Evolutionary conservation across 2,888 invertebrate species (phyloP).

Genomic region (Xestia ashworthii): DNA sequence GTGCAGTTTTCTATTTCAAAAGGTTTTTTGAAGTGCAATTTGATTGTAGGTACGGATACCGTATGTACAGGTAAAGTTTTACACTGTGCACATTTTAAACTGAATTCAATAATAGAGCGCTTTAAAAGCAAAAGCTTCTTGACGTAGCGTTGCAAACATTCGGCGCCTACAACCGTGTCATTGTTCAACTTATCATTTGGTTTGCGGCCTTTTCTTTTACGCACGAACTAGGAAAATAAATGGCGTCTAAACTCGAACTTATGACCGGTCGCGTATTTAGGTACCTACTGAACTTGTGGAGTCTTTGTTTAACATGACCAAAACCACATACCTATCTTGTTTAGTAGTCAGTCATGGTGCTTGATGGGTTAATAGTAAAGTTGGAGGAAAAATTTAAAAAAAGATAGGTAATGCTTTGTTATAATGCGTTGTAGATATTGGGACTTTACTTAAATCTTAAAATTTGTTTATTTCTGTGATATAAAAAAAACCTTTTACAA

Average conservation of each 20-base stretch:
- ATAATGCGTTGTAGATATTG: background rate
- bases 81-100: background rate
- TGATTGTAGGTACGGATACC: too few species aligned
- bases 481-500: too few species aligned
- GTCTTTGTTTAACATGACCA: background rate
- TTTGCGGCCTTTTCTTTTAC: slow-evolving; percentile 26
- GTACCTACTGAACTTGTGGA: background rate
- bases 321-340: background rate
- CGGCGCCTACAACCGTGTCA: background rate
- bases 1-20: background rate
- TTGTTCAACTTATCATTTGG: slow-evolving; percentile 15
- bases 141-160: background rate
- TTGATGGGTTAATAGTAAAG: background rate
- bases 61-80: background rate
- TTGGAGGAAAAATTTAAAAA: background rate
- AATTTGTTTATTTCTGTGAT: too few species aligned
- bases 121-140: background rate
- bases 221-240: slow-evolving; percentile 47
- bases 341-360: background rate
- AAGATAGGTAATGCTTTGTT: too few species aligned
- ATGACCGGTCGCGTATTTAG: background rate
- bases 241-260: slow-evolving; percentile 9
- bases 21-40: too few species aligned
- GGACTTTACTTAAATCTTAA: too few species aligned
- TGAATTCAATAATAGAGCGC: background rate